Percentiles rank a stretch among this genome's conserved stretches.
Conservation (phyloP, 2,888 invertebrate genomes). For the Mycalesis mineus region DNA sequence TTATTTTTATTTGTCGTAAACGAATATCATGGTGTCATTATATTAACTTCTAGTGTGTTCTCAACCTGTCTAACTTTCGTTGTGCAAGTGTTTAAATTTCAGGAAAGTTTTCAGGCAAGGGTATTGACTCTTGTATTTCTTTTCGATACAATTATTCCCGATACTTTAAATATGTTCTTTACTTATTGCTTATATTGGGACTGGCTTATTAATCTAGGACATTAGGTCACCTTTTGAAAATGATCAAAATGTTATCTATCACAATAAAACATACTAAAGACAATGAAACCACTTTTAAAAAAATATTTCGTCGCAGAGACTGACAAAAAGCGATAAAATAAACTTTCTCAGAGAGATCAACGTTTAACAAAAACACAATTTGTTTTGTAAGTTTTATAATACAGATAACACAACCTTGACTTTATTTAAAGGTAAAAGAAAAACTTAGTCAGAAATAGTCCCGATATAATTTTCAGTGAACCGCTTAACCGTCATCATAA, state of each 20-base stretch:
- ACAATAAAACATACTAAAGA: no score
- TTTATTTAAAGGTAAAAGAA: conserved; percentile 13
- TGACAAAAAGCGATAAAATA: neutral
- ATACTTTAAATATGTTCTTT: no score
- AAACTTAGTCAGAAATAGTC: conserved; percentile 14
- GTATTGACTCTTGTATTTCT: no score
- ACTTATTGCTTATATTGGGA: no score
- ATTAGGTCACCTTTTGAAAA: no score
- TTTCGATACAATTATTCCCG: no score
- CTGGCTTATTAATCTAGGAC: no score
- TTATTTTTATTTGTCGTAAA: conserved; percentile 27
- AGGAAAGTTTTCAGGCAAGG: no score
- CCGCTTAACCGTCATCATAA: conserved; percentile 30
- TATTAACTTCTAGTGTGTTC: conserved; percentile 9
- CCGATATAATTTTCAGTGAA: conserved; percentile 24
- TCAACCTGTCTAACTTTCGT: neutral
- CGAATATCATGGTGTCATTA: conserved; percentile 15
- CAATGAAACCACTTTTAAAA: neutral
- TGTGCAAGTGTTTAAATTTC: no score
- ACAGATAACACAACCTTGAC: conserved; percentile 13
- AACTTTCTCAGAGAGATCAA: conserved; percentile 3
- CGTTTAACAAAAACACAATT: neutral
- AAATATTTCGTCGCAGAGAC: neutral
- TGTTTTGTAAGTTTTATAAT: neutral
- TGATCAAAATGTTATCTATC: no score